These are phyloP conservation scores for Triplophysa rosa DNA, from an alignment of 2,113 vertebrate species.

Conservation along the genomic window DNA sequence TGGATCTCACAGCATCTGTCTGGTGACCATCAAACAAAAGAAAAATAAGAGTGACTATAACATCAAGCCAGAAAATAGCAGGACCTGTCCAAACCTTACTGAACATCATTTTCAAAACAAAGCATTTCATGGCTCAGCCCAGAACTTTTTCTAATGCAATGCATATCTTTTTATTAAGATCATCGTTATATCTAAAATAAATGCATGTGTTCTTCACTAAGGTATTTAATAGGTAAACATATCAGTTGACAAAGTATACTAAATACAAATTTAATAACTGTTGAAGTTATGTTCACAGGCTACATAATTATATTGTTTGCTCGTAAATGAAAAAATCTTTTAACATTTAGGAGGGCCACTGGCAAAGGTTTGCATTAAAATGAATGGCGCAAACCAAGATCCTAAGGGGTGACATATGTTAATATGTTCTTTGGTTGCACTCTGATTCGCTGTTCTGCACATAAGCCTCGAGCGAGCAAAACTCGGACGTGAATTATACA, in stretches of 20 bases:
- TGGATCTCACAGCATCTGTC: conserved; percentile 37
- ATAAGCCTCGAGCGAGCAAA: conserved; percentile 77
- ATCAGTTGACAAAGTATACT: conserved; percentile 35
- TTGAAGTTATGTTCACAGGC: conserved; percentile 67
- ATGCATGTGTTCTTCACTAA: conserved; percentile 25
- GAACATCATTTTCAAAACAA: background rate
- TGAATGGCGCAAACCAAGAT: conserved; percentile 75
- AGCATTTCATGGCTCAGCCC: background rate
- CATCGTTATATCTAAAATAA: background rate
- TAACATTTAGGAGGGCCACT: conserved; percentile 73
- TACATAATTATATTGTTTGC: conserved; percentile 76
- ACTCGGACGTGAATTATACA: conserved; percentile 80
- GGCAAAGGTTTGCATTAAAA: conserved; percentile 78
- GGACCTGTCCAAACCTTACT: conserved; percentile 7
- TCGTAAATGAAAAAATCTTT: conserved; percentile 68
- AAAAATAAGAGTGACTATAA: conserved; percentile 9
- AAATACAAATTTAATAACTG: conserved; percentile 71
- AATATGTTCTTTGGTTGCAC: conserved; percentile 82
- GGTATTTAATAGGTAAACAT: conserved; percentile 25
- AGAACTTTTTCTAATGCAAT: background rate
- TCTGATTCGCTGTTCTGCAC: conserved; percentile 80
- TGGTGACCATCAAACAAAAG: conserved; percentile 37
- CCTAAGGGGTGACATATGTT: conserved; percentile 82
- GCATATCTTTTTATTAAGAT: too few species aligned
- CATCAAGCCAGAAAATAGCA: conserved; percentile 23